phyloP scores from a whole-genome alignment of 2,888 invertebrate genomes.

The Lithophane ornitopus region DNA sequence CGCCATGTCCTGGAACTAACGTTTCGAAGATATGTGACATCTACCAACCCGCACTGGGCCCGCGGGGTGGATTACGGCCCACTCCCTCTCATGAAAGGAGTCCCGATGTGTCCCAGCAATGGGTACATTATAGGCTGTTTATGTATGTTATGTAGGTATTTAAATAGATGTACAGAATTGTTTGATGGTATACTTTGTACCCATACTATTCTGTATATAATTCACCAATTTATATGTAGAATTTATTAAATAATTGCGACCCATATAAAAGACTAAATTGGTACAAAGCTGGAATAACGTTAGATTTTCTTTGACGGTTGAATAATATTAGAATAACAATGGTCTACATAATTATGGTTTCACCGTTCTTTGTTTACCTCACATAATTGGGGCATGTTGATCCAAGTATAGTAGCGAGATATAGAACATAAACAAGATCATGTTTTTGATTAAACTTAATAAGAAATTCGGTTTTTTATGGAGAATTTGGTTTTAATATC shows the following conservation, averaged over 20 bases:
- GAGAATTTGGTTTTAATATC: background rate
- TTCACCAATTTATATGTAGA: background rate
- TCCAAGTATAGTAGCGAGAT: background rate
- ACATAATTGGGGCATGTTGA: constrained; percentile 13
- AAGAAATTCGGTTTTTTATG: background rate
- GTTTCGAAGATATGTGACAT: no score
- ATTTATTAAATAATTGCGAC: background rate
- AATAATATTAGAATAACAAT: constrained; percentile 30
- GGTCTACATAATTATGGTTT: constrained; percentile 8
- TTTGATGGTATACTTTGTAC: background rate
- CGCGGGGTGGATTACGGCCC: no score
- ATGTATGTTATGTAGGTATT: no score
- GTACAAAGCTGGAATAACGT: background rate
- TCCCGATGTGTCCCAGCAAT: no score
- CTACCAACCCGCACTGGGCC: no score
- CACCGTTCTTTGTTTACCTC: background rate
- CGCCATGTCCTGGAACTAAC: no score
- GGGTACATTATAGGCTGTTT: no score
- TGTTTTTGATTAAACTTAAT: background rate
- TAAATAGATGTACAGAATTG: no score
- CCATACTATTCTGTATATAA: background rate
- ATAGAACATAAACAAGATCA: background rate
- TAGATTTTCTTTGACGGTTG: background rate
- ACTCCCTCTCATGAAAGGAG: no score
- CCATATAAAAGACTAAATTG: background rate